Base-by-base conservation (phyloP, 2,888 invertebrate genomes). In the Darwinula stevensoni region DNA sequence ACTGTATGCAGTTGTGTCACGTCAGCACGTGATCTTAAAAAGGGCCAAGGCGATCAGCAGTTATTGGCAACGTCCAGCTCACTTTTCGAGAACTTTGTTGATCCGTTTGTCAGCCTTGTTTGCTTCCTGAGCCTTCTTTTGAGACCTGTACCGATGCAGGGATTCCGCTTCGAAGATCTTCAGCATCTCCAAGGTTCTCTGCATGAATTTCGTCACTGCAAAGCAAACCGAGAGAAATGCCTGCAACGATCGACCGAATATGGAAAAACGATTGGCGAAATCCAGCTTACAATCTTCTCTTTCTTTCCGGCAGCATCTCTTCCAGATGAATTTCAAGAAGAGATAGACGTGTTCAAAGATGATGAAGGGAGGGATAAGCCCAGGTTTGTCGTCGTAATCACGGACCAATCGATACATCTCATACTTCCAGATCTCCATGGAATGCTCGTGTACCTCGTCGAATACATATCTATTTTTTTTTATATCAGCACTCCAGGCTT, bases 351-450 rank as follows among this genome's bases (percentile, higher is more conserved):
- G 34, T 27, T 45, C 43, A 14, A 53, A 16, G 6, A 53, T 36
- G 34, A 48, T 45, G 32, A 53, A 42, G 1, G 54, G 54, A 3
- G 52, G 49, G 1, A 47, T 45, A 6, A 54, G 39, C 4, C 42
- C 39, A 1, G 51, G 49, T 37, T 48, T 48, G 14, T 42, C 40
- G 31, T 50, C 45, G 36, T 49, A 51, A 35, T 53, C 52, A 38
- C 45, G 44, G 17, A 49, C 48, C 16, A 53, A 41, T 18, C 46
- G 47, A 35, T 49, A 53, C 47, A 51, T 50, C 39, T 52, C 49
- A 34, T 44, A 54, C 38, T 51, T 50, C 50, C 52, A 54, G 31
- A 53, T 49, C 42, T 49, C 47, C 31, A 48, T 45, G 3, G 51
- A 47, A 38, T 53, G 51, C 18, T 45, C 40, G 35, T 52, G 47